Evolutionary conservation across 2,888 invertebrate genomes (phyloP).

Genomic region (Lithophane semibrunnea): DNA sequence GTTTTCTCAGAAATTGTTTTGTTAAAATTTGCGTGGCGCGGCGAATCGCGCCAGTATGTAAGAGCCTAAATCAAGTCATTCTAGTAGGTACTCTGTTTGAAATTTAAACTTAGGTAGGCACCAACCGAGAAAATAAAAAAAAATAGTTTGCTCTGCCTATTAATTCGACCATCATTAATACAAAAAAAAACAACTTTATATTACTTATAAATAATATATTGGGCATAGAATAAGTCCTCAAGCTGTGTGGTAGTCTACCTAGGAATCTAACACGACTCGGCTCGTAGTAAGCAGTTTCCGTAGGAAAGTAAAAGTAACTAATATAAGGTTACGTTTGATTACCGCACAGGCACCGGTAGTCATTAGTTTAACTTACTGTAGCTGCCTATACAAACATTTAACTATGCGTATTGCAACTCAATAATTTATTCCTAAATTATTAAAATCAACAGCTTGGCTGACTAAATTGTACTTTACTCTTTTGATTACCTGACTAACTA

Average conservation of each 20-base stretch:
- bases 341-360: constrained; percentile 38
- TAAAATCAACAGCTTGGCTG: not conserved
- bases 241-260: constrained; percentile 12
- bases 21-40: too few relatives aligned
- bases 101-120: constrained; percentile 4
- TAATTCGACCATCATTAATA: not conserved
- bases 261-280: constrained; percentile 40
- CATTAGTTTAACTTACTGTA: constrained; percentile 18
- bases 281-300: constrained; percentile 66
- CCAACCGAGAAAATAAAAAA: not conserved
- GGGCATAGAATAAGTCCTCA: constrained; percentile 41
- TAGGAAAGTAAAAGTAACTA: constrained; percentile 78
- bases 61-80: constrained; percentile 41
- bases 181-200: not conserved
- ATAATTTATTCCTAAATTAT: not conserved
- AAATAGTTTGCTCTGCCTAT: not conserved
- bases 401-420: not conserved
- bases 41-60: too few relatives aligned
- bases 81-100: constrained; percentile 17
- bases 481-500: not conserved
- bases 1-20: too few relatives aligned
- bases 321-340: constrained; percentile 53
- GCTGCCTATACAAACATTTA: not conserved
- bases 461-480: not conserved
- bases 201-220: not conserved